Evolutionary conservation across 37 sponge, comb jelly and placozoan species (phyloP).

Genomic region (Chondrilla cf. caribensis): DNA sequence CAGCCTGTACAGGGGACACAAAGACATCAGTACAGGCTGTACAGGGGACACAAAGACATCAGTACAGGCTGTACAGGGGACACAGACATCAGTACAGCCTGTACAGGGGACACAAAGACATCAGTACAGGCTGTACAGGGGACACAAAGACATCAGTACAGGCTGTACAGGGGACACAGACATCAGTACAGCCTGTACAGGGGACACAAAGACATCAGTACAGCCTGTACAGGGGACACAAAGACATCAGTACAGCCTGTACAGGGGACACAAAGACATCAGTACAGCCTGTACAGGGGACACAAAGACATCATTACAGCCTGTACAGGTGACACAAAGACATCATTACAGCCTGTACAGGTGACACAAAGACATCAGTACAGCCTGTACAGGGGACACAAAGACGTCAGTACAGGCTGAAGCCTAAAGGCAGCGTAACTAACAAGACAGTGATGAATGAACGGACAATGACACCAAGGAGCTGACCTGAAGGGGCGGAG

Average conservation of each 20-base stretch:
- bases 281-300: slow-evolving; percentile 34
- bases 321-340: slow-evolving; percentile 19
- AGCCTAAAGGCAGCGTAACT: background rate
- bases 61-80: slow-evolving; percentile 33
- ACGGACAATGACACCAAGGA: no score
- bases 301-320: background rate
- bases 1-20: slow-evolving; percentile 23
- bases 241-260: slow-evolving; percentile 49
- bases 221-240: slow-evolving; percentile 23
- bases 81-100: slow-evolving; percentile 40
- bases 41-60: background rate
- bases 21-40: slow-evolving; percentile 48
- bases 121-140: slow-evolving; percentile 36
- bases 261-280: background rate
- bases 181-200: slow-evolving; percentile 43
- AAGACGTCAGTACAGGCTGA: no score
- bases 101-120: background rate
- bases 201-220: no score
- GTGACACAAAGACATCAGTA: no score
- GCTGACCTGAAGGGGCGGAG: background rate
- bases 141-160: background rate
- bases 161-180: slow-evolving; percentile 22
- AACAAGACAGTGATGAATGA: no score
- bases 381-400: slow-evolving; percentile 23
- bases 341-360: slow-evolving; percentile 43